A percentile compares a stretch with the other conserved stretches of the same genome.
These are phyloP conservation scores for Achlya flavicornis DNA, from an alignment of 2,888 invertebrate genomes.

Conservation along the genomic window DNA sequence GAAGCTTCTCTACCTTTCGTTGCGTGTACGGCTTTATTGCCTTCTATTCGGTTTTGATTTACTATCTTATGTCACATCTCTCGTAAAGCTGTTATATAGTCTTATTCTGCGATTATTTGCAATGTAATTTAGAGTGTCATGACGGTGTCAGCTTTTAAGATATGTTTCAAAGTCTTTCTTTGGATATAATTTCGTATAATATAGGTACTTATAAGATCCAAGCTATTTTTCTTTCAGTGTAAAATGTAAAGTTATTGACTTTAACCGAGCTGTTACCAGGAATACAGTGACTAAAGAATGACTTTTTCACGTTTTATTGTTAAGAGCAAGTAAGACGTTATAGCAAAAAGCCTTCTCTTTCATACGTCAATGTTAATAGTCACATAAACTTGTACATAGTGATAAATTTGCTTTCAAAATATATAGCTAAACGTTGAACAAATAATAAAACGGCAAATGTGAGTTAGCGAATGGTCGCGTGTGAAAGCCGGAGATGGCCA, in stretches of 20 bases:
- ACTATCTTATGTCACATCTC: slow-evolving; percentile 1
- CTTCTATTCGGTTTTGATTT: background rate
- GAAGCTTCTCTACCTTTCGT: slow-evolving; percentile 34
- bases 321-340: background rate
- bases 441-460: slow-evolving; percentile 46
- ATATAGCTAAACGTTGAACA: slow-evolving; percentile 35
- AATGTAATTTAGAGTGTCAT: too few relatives aligned
- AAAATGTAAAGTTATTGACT: background rate
- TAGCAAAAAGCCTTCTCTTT: background rate
- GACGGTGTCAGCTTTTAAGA: too few relatives aligned
- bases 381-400: slow-evolving; percentile 5
- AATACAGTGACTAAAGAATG: background rate
- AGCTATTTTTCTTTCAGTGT: too few relatives aligned
- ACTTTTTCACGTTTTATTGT: slow-evolving; percentile 1
- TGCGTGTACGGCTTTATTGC: slow-evolving; percentile 44
- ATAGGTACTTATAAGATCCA: too few relatives aligned
- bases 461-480: slow-evolving; percentile 44
- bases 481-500: slow-evolving; percentile 40
- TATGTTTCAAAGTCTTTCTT: too few relatives aligned
- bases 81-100: background rate
- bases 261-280: background rate
- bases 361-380: background rate
- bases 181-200: too few relatives aligned
- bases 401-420: slow-evolving; percentile 11
- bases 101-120: background rate